Evolutionary conservation across 1,140 invertebrate genomes (phyloP).

Genomic region (Melanaphis sacchari): DNA sequence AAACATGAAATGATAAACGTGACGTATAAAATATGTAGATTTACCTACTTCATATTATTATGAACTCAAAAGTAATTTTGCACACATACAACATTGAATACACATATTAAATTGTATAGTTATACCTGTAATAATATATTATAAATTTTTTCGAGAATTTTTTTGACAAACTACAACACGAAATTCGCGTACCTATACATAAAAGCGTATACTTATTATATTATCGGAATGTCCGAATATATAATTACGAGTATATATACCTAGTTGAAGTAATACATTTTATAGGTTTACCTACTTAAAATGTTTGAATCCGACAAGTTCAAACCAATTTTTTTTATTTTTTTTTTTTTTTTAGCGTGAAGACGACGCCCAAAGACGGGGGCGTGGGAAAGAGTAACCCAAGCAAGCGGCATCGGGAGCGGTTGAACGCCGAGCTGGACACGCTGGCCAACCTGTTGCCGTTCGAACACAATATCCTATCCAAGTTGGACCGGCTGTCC

Average conservation of each 20-base stretch:
- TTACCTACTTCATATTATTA: neutral
- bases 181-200: neutral
- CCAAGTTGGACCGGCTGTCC: constrained; percentile 96
- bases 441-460: constrained; percentile 96
- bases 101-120: neutral
- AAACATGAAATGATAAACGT: neutral
- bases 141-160: neutral
- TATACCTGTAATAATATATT: neutral
- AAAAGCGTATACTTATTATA: neutral
- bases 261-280: neutral
- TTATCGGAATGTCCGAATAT: neutral
- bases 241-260: too few relatives aligned
- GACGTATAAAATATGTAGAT: neutral
- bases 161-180: neutral
- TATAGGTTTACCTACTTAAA: neutral
- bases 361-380: constrained; percentile 93
- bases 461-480: constrained; percentile 97
- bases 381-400: constrained; percentile 98
- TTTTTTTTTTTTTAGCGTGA: constrained; percentile 80
- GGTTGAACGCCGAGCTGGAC: constrained; percentile 97
- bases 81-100: neutral
- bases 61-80: neutral
- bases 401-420: constrained; percentile 95
- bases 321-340: neutral
- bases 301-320: neutral